A percentile compares a stretch with the other conserved stretches of the same genome.
phyloP scores from a whole-genome alignment of 1,140 invertebrate genomes.

The Sitobion miscanthi region DNA sequence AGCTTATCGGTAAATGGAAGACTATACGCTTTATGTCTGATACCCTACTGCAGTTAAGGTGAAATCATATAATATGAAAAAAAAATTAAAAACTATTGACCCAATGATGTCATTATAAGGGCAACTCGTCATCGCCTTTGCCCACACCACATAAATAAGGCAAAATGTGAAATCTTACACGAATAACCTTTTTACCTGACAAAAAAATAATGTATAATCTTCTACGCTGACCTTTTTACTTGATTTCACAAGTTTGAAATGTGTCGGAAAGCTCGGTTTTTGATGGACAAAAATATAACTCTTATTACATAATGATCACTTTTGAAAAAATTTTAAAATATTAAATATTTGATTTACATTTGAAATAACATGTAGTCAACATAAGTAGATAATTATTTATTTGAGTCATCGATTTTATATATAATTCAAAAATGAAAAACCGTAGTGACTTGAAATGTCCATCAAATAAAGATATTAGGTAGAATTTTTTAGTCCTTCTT shows the following conservation, averaged over 20 bases:
- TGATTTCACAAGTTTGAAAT: neutral
- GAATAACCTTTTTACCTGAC: neutral
- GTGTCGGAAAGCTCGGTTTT: neutral
- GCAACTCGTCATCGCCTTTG: neutral
- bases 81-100: neutral
- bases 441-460: neutral
- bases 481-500: neutral
- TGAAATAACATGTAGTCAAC: neutral
- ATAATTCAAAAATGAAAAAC: neutral
- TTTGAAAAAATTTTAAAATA: neutral
- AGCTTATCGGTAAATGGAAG: neutral
- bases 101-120: neutral
- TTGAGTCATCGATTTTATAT: neutral
- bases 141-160: neutral
- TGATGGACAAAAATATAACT: neutral
- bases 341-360: neutral
- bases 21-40: neutral
- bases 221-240: neutral
- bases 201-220: neutral
- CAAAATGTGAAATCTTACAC: neutral
- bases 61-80: neutral
- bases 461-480: neutral
- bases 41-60: neutral
- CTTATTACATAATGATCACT: neutral
- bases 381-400: neutral